These are phyloP conservation scores for Plodia interpunctella DNA, from an alignment of 1,140 invertebrate genomes.

Conservation along the genomic window DNA sequence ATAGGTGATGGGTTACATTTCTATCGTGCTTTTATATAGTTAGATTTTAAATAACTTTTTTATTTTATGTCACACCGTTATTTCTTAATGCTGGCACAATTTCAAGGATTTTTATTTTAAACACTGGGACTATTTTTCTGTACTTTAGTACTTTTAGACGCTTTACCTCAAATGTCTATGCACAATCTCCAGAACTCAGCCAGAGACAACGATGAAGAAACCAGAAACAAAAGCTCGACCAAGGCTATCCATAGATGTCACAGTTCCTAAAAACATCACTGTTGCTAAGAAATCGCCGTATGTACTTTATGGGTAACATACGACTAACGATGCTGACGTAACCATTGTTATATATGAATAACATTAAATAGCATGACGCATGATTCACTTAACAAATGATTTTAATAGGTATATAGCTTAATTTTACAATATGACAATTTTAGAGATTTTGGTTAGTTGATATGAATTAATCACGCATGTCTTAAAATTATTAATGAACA, in stretches of 20 bases:
- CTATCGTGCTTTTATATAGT: neutral
- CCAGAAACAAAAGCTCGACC: conserved; percentile 35
- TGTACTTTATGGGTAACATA: conserved; percentile 33
- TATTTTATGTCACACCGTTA: neutral
- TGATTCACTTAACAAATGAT: neutral
- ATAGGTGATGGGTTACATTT: too few species aligned
- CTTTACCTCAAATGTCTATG: conserved; percentile 22
- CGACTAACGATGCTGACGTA: conserved; percentile 12
- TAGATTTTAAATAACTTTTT: neutral
- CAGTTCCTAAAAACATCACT: conserved; percentile 44
- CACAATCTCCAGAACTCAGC: conserved; percentile 53
- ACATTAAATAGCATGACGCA: conserved; percentile 1
- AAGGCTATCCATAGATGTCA: conserved; percentile 33
- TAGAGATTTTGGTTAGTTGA: too few species aligned
- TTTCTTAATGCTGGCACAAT: too few species aligned
- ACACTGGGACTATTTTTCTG: neutral
- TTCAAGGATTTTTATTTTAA: neutral
- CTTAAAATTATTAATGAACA: too few species aligned
- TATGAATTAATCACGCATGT: too few species aligned
- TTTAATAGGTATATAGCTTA: too few species aligned
- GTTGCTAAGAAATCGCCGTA: conserved; percentile 59
- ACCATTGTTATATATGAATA: neutral
- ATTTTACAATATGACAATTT: too few species aligned
- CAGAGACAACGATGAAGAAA: conserved; percentile 49
- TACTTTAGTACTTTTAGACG: neutral